Base-by-base conservation (phyloP, 1,140 invertebrate genomes). In the Periplaneta americana region DNA sequence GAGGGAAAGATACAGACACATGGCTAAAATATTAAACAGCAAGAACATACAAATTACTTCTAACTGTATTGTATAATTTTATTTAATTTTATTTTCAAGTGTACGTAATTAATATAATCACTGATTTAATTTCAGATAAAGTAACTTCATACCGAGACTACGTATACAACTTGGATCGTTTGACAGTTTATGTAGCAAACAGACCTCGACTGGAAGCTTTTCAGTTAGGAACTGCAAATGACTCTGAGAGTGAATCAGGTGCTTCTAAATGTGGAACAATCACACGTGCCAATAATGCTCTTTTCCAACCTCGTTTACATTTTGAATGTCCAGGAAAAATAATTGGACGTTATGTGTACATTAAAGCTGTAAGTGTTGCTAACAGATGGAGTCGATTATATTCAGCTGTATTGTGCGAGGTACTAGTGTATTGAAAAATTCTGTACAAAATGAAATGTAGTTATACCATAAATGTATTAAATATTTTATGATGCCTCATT, bases 401-500 rank as follows among this genome's bases (percentile, higher is more conserved):
- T 85, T 90, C 88, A 57, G 88, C 90, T 48, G 88, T 91, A 32
- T 84, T 92, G 15, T 92, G 91, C 83, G 91, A 92, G 86, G 90
- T 92, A 17, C 87, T 88, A 85, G 89, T 91, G n/a, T 91, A 91
- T 82, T 88, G 82, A 85, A 39, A 39, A 39, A 39, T 39, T 39
- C n/a, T 39, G 37, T 39, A 39, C 37, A 39, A 39, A 39, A 39
- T 39, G 1, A 39, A 39, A 39, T 39, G 37, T 39, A 39, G 37
- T 39, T 11, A 11, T 39, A 39, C 37, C 37, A 39, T n/a, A n/a
- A n/a, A 39, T 11, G 18, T 39, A 39, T 39, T 39, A 39, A 39
- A 39, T 39, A 39, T 39, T 4, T 39, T 11, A 39, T 39, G 1
- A 39, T 39, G 18, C 18, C 37, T 15, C 18, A 39, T 39, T 11